These are phyloP conservation scores for Drosophila sproati DNA, from an alignment of 1,140 invertebrate genomes.

Conservation along the genomic window DNA sequence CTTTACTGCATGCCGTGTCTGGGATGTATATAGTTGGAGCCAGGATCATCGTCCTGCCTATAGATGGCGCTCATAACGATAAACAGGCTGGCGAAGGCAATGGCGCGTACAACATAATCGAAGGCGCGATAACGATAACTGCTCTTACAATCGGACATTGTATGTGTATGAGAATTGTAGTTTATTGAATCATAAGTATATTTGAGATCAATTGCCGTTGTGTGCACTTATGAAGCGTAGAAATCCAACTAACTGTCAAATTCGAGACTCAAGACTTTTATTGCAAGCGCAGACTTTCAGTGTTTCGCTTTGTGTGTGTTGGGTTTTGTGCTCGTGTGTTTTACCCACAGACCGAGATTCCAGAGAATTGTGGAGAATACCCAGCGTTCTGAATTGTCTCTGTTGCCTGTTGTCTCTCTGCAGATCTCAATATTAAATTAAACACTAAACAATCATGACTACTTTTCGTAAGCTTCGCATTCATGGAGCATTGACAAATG, in stretches of 20 bases:
- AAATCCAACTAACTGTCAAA: neutral
- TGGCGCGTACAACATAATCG: conserved; percentile 8
- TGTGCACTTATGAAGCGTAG: neutral
- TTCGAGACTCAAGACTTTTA: conserved; percentile 21
- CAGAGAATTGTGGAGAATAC: neutral
- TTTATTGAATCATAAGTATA: neutral
- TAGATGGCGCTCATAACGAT: conserved; percentile 62
- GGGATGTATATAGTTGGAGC: conserved; percentile 66
- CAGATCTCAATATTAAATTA: neutral
- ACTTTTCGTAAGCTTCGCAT: neutral
- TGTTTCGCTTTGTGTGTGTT: neutral
- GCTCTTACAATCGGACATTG: conserved; percentile 18
- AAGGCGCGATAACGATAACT: conserved; percentile 21
- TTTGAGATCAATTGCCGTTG: neutral
- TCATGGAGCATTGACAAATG: neutral
- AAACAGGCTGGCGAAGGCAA: conserved; percentile 47
- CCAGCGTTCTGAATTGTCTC: neutral
- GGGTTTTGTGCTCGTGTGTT: neutral
- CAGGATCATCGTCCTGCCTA: conserved; percentile 41
- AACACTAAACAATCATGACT: neutral
- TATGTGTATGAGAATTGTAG: neutral
- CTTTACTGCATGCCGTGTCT: conserved; percentile 51
- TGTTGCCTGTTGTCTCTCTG: neutral
- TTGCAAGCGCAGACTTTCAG: conserved; percentile 12
- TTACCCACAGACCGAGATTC: neutral